Conservation (phyloP, 2,888 invertebrate genomes). For the Ischnus inquisitorius region DNA sequence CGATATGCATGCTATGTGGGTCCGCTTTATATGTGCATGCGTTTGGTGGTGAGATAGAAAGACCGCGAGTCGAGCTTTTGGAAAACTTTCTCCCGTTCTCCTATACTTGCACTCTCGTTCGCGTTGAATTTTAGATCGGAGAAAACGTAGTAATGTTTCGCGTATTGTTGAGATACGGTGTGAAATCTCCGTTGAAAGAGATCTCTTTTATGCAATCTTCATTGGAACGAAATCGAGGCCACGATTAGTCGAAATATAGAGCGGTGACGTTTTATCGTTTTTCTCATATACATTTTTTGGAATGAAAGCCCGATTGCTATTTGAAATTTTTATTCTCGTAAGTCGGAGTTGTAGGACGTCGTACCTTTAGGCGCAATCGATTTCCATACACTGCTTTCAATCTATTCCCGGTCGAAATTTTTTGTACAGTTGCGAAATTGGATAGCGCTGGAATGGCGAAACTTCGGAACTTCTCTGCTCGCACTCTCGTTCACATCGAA, state of each 20-base stretch:
- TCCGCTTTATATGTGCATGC: not conserved
- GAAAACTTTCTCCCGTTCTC: slow-evolving; percentile 15
- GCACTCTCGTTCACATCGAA: not conserved
- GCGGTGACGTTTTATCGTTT: not conserved
- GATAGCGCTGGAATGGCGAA: slow-evolving; percentile 6
- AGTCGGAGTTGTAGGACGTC: not conserved
- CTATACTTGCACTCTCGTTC: not conserved
- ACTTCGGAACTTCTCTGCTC: not conserved
- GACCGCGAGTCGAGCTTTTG: slow-evolving; percentile 21
- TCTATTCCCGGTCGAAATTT: not conserved
- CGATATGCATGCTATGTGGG: slow-evolving; percentile 38
- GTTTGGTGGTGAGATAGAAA: not conserved
- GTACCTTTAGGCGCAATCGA: slow-evolving; percentile 6
- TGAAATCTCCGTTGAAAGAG: not conserved
- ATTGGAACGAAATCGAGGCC: not conserved
- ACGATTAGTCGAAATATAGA: not conserved
- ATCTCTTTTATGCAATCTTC: not conserved
- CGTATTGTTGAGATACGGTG: not conserved
- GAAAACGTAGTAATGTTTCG: slow-evolving; percentile 6
- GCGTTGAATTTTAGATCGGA: slow-evolving; percentile 21
- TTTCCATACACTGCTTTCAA: not conserved
- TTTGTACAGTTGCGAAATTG: slow-evolving; percentile 13
- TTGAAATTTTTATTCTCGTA: not conserved
- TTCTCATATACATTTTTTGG: not conserved
- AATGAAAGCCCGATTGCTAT: not conserved